Evolutionary conservation across 2,113 vertebrate species (phyloP).

Genomic region (Prunella fulvescens): DNA sequence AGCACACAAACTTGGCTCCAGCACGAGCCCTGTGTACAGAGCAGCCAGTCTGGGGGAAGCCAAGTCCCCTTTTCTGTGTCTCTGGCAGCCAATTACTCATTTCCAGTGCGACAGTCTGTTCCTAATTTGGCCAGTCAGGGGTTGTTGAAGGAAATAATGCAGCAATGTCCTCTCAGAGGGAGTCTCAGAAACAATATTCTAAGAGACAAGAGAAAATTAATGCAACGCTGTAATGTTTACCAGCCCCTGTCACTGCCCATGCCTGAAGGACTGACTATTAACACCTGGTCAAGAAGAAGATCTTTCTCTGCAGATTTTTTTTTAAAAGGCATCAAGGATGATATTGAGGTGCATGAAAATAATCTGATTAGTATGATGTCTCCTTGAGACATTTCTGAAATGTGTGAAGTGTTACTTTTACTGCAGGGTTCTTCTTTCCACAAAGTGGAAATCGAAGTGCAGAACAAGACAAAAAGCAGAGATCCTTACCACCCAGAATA

Average conservation of each 20-base stretch:
- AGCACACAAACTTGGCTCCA: rapidly evolving
- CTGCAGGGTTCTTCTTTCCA: slow-evolving; percentile 1
- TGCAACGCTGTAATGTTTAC: background rate
- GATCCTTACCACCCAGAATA: slow-evolving; percentile 63
- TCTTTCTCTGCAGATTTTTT: background rate
- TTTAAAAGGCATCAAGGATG: background rate
- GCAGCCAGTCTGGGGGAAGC: background rate
- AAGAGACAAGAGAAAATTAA: background rate
- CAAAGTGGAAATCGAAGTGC: slow-evolving; percentile 71
- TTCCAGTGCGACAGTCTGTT: background rate
- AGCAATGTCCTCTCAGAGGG: slow-evolving; percentile 5
- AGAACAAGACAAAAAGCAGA: slow-evolving; percentile 65
- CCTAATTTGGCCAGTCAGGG: background rate
- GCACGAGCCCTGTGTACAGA: rapidly evolving
- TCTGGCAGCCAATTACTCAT: background rate
- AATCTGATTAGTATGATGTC: slow-evolving; percentile 4
- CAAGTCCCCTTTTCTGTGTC: background rate
- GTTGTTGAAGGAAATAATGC: background rate
- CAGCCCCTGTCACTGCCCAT: background rate
- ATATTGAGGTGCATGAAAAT: background rate
- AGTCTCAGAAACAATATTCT: background rate
- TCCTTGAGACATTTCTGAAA: slow-evolving; percentile 26
- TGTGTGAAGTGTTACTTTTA: slow-evolving; percentile 6
- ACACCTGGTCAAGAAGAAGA: background rate
- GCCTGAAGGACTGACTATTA: slow-evolving; percentile 40